Evolutionary conservation across 1,140 invertebrate genomes (phyloP).

Genomic region (Temnothorax nylanderi): DNA sequence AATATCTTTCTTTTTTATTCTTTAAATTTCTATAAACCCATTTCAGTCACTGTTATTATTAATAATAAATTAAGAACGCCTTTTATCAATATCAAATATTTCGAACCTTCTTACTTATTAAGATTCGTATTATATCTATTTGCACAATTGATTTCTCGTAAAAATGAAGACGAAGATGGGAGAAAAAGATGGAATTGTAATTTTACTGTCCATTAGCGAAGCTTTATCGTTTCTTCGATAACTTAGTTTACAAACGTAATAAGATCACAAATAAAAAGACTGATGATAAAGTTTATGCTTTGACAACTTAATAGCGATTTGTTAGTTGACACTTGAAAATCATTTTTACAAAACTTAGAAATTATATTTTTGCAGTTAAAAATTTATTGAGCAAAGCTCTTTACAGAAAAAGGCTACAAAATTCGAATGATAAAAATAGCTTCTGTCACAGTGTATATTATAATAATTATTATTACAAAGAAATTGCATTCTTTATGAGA

Average conservation of each 20-base stretch:
- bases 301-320: neutral
- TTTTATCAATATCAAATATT: neutral
- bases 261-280: neutral
- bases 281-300: neutral
- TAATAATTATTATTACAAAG: too few species aligned
- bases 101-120: neutral
- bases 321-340: neutral
- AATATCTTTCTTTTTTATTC: neutral
- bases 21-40: neutral
- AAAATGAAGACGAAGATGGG: neutral
- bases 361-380: neutral
- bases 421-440: neutral
- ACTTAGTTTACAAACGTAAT: constrained; percentile 10
- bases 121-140: neutral
- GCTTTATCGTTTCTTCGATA: constrained; percentile 25
- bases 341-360: neutral
- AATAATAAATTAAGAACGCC: neutral
- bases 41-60: neutral
- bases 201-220: constrained; percentile 8
- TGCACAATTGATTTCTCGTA: constrained; percentile 8
- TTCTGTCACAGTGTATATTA: too few species aligned
- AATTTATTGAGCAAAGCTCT: neutral
- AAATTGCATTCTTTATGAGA: neutral
- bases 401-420: neutral
- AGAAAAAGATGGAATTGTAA: constrained; percentile 6